Percentiles rank a stretch among this genome's conserved stretches.
Evolutionary conservation across 2,888 invertebrate genomes (phyloP).

Genomic region (Tipula vernalis): DNA sequence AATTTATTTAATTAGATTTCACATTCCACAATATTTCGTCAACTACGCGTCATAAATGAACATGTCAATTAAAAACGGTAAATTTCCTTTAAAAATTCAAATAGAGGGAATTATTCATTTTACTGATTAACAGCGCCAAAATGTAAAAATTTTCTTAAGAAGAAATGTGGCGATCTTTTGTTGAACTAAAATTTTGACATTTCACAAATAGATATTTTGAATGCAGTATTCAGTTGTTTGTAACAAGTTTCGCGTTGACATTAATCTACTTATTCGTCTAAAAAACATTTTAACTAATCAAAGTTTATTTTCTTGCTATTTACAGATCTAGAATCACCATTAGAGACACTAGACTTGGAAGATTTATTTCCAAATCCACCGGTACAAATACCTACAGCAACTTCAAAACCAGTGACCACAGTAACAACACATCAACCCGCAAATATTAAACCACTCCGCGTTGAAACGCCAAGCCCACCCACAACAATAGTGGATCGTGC

Average conservation of each 20-base stretch:
- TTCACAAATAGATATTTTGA: no score
- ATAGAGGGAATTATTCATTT: no score
- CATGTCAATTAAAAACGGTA: no score
- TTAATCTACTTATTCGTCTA: not conserved
- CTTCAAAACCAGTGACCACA: not conserved
- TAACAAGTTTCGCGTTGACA: no score
- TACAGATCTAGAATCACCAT: not conserved
- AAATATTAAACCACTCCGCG: not conserved
- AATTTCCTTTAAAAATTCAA: no score
- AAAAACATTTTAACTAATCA: not conserved
- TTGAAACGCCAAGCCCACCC: not conserved
- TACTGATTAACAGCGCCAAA: not conserved
- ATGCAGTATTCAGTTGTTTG: no score
- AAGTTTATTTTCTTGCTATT: not conserved
- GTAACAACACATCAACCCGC: not conserved
- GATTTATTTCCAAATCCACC: constrained; percentile 22
- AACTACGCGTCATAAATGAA: no score
- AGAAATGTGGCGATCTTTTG: not conserved
- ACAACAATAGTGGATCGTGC: not conserved
- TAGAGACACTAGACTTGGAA: not conserved
- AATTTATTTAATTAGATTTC: no score
- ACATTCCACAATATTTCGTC: no score
- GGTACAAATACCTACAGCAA: constrained; percentile 13
- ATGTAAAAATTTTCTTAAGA: not conserved
- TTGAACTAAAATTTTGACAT: not conserved